phyloP scores from a whole-genome alignment of 2,113 vertebrate genomes.

The Cariama cristata region DNA sequence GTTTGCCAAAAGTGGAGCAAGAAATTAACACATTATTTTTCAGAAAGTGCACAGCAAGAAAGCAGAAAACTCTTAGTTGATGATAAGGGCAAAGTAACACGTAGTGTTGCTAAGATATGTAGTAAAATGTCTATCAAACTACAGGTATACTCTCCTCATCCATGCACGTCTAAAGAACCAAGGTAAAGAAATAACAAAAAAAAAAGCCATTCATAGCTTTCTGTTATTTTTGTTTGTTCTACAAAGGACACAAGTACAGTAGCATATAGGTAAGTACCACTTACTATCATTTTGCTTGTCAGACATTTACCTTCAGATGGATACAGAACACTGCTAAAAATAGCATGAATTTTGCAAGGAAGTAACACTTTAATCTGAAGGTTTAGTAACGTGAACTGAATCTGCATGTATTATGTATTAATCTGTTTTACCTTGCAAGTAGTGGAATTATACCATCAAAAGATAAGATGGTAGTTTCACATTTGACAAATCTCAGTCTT shows the following conservation, averaged over 20 bases:
- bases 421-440: not conserved
- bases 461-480: not conserved
- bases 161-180: not conserved
- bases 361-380: not conserved
- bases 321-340: not conserved
- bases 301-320: not conserved
- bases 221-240: not conserved
- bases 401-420: not conserved
- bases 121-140: not conserved
- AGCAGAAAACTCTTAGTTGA: not conserved
- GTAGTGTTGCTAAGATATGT: not conserved
- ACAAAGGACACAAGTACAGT: not conserved
- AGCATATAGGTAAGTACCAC: not conserved
- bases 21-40: not conserved
- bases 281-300: not conserved
- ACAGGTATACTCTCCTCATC: not conserved
- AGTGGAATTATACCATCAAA: not conserved
- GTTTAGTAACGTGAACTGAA: not conserved
- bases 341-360: not conserved
- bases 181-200: not conserved
- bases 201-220: not conserved
- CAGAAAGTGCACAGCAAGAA: not conserved
- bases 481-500: not conserved
- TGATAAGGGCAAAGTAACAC: not conserved
- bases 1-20: not conserved